Evolutionary conservation across 2,888 invertebrate genomes (phyloP).

Genomic region (Drosophila picticornis): DNA sequence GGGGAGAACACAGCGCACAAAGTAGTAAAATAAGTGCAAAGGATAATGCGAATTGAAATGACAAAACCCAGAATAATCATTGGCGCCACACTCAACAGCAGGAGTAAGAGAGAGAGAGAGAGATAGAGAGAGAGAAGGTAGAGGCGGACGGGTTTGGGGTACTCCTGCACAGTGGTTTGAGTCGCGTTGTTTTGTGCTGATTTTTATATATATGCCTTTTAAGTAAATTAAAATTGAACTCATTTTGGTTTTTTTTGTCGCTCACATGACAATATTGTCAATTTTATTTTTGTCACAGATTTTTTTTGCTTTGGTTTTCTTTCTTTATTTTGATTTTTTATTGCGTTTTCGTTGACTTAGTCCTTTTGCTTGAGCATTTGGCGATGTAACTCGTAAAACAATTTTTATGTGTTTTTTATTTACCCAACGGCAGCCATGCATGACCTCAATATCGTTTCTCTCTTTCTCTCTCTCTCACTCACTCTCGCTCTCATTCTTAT

Average conservation of each 20-base stretch:
- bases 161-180: neutral
- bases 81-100: slow-evolving; percentile 66
- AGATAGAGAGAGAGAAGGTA: neutral
- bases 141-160: neutral
- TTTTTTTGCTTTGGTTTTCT: neutral
- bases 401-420: slow-evolving; percentile 80
- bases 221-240: slow-evolving; percentile 77
- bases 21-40: slow-evolving; percentile 81
- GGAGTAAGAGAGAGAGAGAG: neutral
- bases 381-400: slow-evolving; percentile 68
- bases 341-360: slow-evolving; percentile 67
- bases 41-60: slow-evolving; percentile 83
- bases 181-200: slow-evolving; percentile 33
- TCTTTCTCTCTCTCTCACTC: slow-evolving; percentile 20
- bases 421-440: slow-evolving; percentile 70
- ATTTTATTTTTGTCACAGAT: slow-evolving; percentile 67
- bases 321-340: slow-evolving; percentile 54
- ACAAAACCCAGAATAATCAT: slow-evolving; percentile 83
- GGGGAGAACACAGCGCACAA: slow-evolving; percentile 52
- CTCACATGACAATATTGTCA: slow-evolving; percentile 78
- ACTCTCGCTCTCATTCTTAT: slow-evolving; percentile 7
- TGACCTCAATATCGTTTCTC: slow-evolving; percentile 68
- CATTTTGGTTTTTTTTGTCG: slow-evolving; percentile 58
- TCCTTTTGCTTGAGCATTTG: slow-evolving; percentile 39
- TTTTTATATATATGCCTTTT: slow-evolving; percentile 76